These are phyloP conservation scores for Pygmarrhopalites habei DNA, from an alignment of 1,140 invertebrate genomes.

Conservation along the genomic window DNA sequence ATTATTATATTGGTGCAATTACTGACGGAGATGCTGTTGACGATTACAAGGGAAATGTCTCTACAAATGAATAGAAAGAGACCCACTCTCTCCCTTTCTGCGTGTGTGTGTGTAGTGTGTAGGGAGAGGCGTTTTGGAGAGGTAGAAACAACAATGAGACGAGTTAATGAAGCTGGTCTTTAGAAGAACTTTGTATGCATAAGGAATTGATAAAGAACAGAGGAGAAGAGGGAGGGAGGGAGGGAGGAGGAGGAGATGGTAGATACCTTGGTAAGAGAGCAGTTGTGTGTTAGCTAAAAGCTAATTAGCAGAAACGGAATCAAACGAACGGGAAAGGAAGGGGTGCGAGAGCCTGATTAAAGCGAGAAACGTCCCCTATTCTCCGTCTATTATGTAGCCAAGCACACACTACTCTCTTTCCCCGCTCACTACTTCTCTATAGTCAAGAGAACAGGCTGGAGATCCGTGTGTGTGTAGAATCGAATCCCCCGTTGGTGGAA, in stretches of 20 bases:
- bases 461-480: not conserved
- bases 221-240: not conserved
- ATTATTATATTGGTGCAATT: no score
- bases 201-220: constrained; percentile 15
- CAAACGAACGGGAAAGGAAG: constrained; percentile 22
- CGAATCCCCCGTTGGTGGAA: no score
- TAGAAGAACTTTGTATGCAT: constrained; percentile 6
- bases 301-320: constrained; percentile 33
- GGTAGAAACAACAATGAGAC: constrained; percentile 5
- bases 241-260: not conserved
- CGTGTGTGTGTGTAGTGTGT: no score
- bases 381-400: no score
- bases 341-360: constrained; percentile 22
- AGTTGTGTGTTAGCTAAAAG: constrained; percentile 25
- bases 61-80: no score
- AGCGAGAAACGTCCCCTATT: constrained; percentile 4
- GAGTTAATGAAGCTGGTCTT: constrained; percentile 18
- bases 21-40: no score
- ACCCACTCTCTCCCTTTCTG: no score
- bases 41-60: no score
- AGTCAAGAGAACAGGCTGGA: not conserved
- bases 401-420: no score
- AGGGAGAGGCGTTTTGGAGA: no score
- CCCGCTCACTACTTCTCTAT: no score
- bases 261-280: not conserved